Conservation (phyloP, 2,797 vertebrate genomes). For the Cossypha heuglini region DNA sequence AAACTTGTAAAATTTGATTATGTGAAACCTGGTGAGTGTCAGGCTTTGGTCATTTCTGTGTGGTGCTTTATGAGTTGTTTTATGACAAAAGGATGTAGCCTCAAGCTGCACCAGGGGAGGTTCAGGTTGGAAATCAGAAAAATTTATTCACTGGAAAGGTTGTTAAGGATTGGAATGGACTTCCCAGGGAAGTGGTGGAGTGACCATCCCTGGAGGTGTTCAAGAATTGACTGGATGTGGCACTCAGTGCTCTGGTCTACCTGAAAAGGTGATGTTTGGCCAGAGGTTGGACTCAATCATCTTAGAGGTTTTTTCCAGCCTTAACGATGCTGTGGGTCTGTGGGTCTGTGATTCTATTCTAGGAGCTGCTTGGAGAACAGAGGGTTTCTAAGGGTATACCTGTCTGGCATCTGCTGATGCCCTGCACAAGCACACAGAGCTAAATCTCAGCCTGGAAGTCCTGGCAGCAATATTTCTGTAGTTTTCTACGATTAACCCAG, state of each 20-base stretch:
- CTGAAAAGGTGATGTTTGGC: not conserved
- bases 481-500: not conserved
- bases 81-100: not conserved
- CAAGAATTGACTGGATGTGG: not conserved
- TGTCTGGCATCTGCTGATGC: not conserved
- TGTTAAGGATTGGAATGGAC: not conserved
- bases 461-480: not conserved
- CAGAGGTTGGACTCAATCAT: not conserved
- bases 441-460: not conserved
- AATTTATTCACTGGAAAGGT: not conserved
- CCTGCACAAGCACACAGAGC: not conserved
- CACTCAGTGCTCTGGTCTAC: not conserved
- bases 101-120: not conserved
- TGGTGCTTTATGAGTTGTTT: not conserved
- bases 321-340: not conserved
- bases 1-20: constrained; percentile 34
- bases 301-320: not conserved
- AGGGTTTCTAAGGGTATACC: not conserved
- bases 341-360: not conserved
- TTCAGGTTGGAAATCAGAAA: not conserved
- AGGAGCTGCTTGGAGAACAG: not conserved
- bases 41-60: not conserved
- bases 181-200: not conserved
- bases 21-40: not conserved
- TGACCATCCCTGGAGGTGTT: not conserved